Percentiles rank a stretch among this genome's conserved stretches.
These are phyloP conservation scores for Petaurus breviceps DNA, from an alignment of 2,113 vertebrate species.

Conservation along the genomic window DNA sequence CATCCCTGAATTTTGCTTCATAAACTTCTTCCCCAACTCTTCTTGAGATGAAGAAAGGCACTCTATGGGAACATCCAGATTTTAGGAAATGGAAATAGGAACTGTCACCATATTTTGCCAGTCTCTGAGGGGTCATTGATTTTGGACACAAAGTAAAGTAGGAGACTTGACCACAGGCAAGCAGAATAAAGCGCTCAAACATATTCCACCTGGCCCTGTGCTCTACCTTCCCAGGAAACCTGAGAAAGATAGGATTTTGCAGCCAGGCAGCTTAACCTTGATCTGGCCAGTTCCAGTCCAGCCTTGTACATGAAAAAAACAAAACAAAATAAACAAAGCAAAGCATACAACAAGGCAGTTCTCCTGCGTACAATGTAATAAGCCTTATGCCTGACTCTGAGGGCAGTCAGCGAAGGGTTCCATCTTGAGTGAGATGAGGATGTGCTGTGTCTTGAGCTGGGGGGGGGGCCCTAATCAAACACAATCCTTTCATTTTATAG, in stretches of 20 bases:
- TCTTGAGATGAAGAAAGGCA: neutral
- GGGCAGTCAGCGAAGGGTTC: neutral
- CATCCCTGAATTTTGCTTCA: neutral
- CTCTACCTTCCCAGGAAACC: neutral
- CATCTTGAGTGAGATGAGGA: neutral
- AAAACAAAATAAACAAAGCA: neutral
- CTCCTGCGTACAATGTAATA: neutral
- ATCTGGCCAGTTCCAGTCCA: neutral
- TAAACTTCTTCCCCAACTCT: neutral
- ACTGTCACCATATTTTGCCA: neutral
- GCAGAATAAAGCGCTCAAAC: neutral
- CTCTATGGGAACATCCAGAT: neutral
- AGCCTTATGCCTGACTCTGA: neutral
- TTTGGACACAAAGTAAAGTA: neutral
- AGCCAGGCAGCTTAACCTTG: neutral
- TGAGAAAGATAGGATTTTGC: neutral
- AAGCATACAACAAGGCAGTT: too few relatives aligned
- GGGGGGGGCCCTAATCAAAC: neutral
- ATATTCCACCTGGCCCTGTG: neutral
- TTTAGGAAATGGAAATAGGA: neutral
- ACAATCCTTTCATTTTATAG: neutral
- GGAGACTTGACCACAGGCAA: neutral
- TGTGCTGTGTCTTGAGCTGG: neutral
- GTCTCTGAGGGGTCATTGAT: neutral
- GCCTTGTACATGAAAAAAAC: neutral